These are phyloP conservation scores for Melangyna quadrimaculata DNA, from an alignment of 2,888 invertebrate species.

Conservation along the genomic window DNA sequence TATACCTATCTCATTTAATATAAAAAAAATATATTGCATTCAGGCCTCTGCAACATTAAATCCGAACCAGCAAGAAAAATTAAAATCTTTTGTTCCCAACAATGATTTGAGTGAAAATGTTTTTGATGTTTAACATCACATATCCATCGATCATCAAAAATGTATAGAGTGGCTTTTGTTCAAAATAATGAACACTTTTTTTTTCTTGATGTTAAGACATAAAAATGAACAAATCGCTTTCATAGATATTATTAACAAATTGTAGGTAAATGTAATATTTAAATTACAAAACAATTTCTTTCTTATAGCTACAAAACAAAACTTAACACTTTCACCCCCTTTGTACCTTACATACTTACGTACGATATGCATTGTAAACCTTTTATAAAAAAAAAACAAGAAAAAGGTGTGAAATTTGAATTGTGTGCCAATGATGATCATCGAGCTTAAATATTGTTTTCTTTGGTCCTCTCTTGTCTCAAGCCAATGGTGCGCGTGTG, in stretches of 20 bases:
- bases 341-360: background rate
- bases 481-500: constrained; percentile 32
- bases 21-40: background rate
- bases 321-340: constrained; percentile 66
- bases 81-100: background rate
- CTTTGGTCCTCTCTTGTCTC: constrained; percentile 11
- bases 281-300: constrained; percentile 60
- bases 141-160: constrained; percentile 48
- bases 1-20: too few species aligned
- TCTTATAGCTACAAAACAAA: background rate
- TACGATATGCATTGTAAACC: too few species aligned
- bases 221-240: background rate
- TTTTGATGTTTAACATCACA: constrained; percentile 33
- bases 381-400: background rate
- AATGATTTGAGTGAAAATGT: constrained; percentile 18
- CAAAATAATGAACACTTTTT: constrained; percentile 6
- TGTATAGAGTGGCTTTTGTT: constrained; percentile 11
- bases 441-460: constrained; percentile 3
- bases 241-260: background rate
- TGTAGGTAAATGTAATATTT: constrained; percentile 37
- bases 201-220: background rate
- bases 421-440: constrained; percentile 7
- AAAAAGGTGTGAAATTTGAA: constrained; percentile 44
- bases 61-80: background rate
- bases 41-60: background rate